Conservation (phyloP, 2,797 vertebrate genomes). For the Argya squamiceps region DNA sequence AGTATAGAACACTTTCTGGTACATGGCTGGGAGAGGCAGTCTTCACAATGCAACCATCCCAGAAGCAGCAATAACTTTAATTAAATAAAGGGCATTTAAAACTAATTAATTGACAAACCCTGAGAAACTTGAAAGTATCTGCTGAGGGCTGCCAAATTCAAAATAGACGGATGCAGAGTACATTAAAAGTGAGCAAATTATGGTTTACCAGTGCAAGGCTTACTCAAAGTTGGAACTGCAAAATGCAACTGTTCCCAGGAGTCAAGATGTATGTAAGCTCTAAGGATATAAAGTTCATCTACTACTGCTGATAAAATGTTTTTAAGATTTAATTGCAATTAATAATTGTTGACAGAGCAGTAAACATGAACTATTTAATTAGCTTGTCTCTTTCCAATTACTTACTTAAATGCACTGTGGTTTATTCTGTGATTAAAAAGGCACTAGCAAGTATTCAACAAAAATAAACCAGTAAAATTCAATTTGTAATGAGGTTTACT, state of each 20-base stretch:
- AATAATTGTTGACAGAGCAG: neutral
- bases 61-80: neutral
- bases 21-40: neutral
- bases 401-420: neutral
- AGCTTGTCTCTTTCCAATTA: neutral
- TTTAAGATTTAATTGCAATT: conserved; percentile 32
- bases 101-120: conserved; percentile 3
- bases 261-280: neutral
- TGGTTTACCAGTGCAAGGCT: neutral
- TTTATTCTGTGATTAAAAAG: neutral
- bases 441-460: neutral
- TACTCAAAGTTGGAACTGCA: neutral
- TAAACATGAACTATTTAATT: conserved; percentile 8
- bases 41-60: neutral
- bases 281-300: neutral
- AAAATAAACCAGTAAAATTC: neutral
- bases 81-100: conserved; percentile 8
- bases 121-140: neutral
- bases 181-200: neutral
- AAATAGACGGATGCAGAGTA: neutral
- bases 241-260: neutral
- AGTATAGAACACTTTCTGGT: neutral
- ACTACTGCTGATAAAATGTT: neutral
- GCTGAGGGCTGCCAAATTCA: neutral
- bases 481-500: neutral